These are phyloP conservation scores for Hippasteria phrygiana DNA, from an alignment of 53 echinoderm and acorn worm species.

Conservation along the genomic window DNA sequence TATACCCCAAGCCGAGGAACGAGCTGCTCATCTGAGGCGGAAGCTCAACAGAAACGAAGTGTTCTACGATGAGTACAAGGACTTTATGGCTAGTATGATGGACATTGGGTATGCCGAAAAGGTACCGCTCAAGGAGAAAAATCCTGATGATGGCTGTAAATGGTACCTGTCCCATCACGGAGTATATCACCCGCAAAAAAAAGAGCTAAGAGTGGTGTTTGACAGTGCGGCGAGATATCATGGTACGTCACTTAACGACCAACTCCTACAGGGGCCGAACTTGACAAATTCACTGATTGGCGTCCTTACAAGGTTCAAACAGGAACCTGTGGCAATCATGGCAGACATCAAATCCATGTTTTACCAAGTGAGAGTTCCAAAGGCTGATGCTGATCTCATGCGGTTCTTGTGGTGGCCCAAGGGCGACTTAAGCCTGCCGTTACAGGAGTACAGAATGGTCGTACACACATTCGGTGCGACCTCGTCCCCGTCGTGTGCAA, in stretches of 20 bases:
- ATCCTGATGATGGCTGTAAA: conserved; percentile 34
- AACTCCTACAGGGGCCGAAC: conserved; percentile 78
- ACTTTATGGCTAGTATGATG: conserved; percentile 48
- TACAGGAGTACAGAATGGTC: conserved; percentile 69
- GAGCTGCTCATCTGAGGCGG: conserved; percentile 49
- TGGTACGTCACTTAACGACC: conserved; percentile 75
- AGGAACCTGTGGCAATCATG: conserved; percentile 56
- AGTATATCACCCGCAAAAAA: conserved; percentile 55
- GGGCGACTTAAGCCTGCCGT: conserved; percentile 49
- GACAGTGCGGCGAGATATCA: conserved; percentile 78
- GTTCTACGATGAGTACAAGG: conserved; percentile 66
- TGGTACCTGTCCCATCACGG: conserved; percentile 74
- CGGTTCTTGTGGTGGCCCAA: conserved; percentile 71
- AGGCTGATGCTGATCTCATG: conserved; percentile 51
- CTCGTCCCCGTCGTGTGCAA: conserved; percentile 65
- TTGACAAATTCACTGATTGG: conserved; percentile 69
- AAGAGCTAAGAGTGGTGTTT: conserved; percentile 74
- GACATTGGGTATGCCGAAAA: conserved; percentile 60
- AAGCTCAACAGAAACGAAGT: conserved; percentile 26
- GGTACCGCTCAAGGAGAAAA: conserved; percentile 29
- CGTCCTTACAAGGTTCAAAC: conserved; percentile 75
- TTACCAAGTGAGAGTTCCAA: conserved; percentile 66
- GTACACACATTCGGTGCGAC: conserved; percentile 80
- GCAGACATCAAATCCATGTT: conserved; percentile 82
- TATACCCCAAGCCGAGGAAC: conserved; percentile 30